Base-by-base conservation (phyloP, 2,888 invertebrate species). In the Drosophila subquinaria region DNA sequence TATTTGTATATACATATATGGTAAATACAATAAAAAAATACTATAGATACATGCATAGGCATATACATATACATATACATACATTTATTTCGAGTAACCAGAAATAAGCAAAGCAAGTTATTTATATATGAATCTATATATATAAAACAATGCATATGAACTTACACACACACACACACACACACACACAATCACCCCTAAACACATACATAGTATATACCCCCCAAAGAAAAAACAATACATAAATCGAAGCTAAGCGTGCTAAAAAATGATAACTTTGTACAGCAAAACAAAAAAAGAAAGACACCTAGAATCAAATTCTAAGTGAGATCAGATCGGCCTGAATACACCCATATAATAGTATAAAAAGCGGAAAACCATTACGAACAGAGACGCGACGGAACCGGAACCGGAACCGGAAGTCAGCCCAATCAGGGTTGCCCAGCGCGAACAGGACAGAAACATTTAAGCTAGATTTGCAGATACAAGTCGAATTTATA, bases 401-500 rank as follows among this genome's bases (percentile, higher is more conserved):
- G 17, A 13, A 56, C 5, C 47, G 13, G 11, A 17, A 45, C 35
- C 43, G 20, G 17, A 63, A 51, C 35, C 27, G 40, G 20, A 35
- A 20, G 40, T 8, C 23, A 55, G 50, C 50, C 42, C 50, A 15
- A 63, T 53, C 63, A 56, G 48, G 55, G 62, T 38, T 62, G 35
- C 17, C n/a, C 20, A 52, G 48, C 45, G 55, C 47, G 59, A 48
- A 63, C 11, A 17, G 70, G 35, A 80, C 51, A 59, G 57, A 74
- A 79, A 81, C 63, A 76, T 73, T 79, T 73, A 88, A 73, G 90
- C 89, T 90, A 90, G 76, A 90, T 87, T 84, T 81, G 90, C 89
- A 90, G 56, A 57, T 88, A 87, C 90, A 81, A 90, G 89, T 86
- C 86, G 86, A 86, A 86, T 86, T 86, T 86, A 86, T 90, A 88